These are phyloP conservation scores for Aplysina aerophoba DNA, from an alignment of 37 sponge, comb jelly and placozoan genomes.

Conservation along the genomic window DNA sequence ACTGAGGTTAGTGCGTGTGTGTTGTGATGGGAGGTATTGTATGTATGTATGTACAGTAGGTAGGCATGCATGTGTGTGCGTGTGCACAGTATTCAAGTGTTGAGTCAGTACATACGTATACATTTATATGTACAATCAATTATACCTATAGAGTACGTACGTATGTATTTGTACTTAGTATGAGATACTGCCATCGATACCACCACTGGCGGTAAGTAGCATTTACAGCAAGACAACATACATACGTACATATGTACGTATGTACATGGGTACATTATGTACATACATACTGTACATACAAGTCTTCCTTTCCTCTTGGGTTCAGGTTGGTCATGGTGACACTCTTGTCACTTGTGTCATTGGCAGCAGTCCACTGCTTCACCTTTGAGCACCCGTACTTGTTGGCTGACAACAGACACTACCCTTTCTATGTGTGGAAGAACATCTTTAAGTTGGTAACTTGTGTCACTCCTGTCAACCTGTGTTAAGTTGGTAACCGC, in stretches of 20 bases:
- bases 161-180: too few species aligned
- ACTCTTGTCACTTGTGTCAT: neutral
- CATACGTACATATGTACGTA: too few species aligned
- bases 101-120: too few species aligned
- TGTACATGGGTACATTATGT: too few species aligned
- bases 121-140: too few species aligned
- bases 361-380: conserved; percentile 51
- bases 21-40: neutral
- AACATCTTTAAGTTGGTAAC: conserved; percentile 74
- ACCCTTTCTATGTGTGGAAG: conserved; percentile 95
- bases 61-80: too few species aligned
- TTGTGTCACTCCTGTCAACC: too few species aligned
- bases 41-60: neutral
- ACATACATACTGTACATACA: conserved; percentile 3
- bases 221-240: neutral
- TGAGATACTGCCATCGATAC: neutral
- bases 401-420: conserved; percentile 95
- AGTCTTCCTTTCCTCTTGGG: neutral
- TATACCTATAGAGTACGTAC: too few species aligned
- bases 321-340: neutral
- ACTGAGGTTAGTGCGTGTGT: conserved; percentile 15
- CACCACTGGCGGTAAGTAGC: neutral
- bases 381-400: conserved; percentile 90
- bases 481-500: too few species aligned
- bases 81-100: too few species aligned